Conservation (phyloP, 2,797 vertebrate genomes). For the Pantherophis vulpinus region DNA sequence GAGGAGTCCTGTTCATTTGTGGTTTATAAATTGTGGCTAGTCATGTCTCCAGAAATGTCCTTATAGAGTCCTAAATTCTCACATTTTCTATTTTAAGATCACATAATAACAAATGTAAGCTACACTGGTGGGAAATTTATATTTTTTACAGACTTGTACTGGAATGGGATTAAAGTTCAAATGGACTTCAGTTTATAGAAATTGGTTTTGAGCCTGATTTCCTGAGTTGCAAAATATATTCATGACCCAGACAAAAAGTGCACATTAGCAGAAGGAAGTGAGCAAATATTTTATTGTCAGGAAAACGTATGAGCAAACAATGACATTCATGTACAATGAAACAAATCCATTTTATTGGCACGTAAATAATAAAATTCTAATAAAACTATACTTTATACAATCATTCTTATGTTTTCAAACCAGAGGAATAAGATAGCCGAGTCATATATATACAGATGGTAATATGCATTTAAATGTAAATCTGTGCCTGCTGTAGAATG, state of each 20-base stretch:
- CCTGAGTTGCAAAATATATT: not conserved
- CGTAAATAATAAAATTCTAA: conserved; percentile 25
- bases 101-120: not conserved
- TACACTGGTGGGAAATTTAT: not conserved
- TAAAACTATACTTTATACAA: conserved; percentile 32
- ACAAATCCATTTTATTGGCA: conserved; percentile 16
- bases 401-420: conserved; percentile 38
- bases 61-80: not conserved
- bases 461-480: not conserved
- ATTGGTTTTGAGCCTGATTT: not conserved
- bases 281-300: conserved; percentile 65
- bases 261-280: not conserved
- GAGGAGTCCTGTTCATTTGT: not conserved
- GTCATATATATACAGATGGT: conserved; percentile 26
- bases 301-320: conserved; percentile 29
- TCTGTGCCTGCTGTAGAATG: conserved; percentile 46
- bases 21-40: not conserved
- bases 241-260: not conserved
- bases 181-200: not conserved
- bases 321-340: conserved; percentile 16
- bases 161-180: not conserved
- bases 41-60: not conserved
- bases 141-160: not conserved
- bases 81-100: not conserved
- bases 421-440: conserved; percentile 37